Percentiles rank a stretch among this genome's conserved stretches.
Evolutionary conservation across 2,113 vertebrate species (phyloP).

Genomic region (Melanerpes formicivorus): DNA sequence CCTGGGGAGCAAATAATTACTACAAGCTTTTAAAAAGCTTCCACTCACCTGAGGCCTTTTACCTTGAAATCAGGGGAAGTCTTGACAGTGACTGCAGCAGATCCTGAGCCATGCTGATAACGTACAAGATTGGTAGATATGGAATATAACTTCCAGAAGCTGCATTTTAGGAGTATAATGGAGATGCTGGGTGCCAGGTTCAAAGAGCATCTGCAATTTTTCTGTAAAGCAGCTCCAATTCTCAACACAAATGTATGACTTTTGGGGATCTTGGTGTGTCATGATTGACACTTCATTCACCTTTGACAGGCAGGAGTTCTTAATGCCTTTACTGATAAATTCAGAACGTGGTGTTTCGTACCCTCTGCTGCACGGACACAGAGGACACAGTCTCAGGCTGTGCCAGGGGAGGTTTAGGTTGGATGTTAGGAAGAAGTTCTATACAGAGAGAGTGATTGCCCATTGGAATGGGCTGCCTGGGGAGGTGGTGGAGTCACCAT

Average conservation of each 20-base stretch:
- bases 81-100: neutral
- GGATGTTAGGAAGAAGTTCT: no score
- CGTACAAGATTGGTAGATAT: neutral
- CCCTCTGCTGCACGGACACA: neutral
- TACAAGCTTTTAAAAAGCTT: neutral
- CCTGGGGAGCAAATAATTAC: neutral
- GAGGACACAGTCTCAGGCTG: no score
- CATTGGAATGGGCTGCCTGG: no score
- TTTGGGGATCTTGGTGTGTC: neutral
- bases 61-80: neutral
- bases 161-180: neutral
- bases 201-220: neutral
- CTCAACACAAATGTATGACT: neutral
- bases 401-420: no score
- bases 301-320: neutral
- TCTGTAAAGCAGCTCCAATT: neutral
- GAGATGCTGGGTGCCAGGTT: neutral
- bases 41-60: neutral
- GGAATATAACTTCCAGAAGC: neutral
- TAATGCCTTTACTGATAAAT: neutral
- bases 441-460: no score
- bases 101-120: neutral
- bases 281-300: neutral
- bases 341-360: neutral
- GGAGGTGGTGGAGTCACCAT: no score